phyloP scores from a whole-genome alignment of 1,140 invertebrate species.

The Eriosoma lanigerum region DNA sequence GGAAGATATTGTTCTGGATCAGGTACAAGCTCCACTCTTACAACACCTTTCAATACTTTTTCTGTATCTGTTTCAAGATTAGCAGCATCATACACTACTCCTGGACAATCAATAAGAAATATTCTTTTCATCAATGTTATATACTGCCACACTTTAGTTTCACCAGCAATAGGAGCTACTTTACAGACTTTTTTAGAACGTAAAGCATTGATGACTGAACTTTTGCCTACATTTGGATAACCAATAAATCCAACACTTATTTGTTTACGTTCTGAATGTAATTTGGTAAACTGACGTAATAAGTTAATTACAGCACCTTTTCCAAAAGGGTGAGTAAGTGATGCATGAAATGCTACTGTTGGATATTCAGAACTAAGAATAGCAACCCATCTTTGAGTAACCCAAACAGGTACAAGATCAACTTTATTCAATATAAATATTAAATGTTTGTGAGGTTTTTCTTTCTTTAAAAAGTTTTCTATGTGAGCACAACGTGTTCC shows the following conservation, averaged over 20 bases:
- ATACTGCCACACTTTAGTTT: conserved; percentile 99
- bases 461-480: conserved; percentile 75
- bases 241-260: conserved; percentile 99
- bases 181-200: conserved; percentile 95
- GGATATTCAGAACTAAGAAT: conserved; percentile 93
- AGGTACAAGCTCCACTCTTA: conserved; percentile 92
- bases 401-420: conserved; percentile 94
- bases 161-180: conserved; percentile 97
- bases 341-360: conserved; percentile 97
- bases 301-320: conserved; percentile 97
- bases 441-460: conserved; percentile 92
- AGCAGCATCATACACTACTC: conserved; percentile 92
- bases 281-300: conserved; percentile 92
- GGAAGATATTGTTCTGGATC: conserved; percentile 94
- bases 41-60: conserved; percentile 93
- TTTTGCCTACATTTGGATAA: conserved; percentile 99
- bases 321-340: conserved; percentile 94
- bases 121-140: conserved; percentile 97
- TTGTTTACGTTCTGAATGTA: conserved; percentile 94
- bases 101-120: conserved; percentile 98
- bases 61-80: conserved; percentile 92
- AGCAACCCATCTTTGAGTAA: conserved; percentile 93
- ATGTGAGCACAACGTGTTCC: conserved; percentile 93
- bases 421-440: conserved; percentile 96
- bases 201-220: conserved; percentile 96